Conservation (phyloP, 2,113 vertebrate genomes). For the Myrmecophaga tridactyla region DNA sequence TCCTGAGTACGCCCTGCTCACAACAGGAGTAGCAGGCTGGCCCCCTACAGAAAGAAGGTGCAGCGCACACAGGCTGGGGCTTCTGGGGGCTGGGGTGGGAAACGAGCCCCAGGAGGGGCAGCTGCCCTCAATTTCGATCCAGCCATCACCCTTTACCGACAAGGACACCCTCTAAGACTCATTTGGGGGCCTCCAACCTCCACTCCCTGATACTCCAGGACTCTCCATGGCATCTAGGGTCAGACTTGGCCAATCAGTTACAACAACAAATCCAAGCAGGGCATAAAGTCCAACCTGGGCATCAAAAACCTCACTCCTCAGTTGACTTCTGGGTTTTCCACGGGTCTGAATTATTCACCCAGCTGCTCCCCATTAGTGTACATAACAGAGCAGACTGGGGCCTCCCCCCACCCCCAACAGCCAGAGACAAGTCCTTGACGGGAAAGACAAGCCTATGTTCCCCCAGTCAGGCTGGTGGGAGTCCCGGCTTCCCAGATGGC, state of each 20-base stretch:
- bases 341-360: conserved; percentile 47
- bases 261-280: not conserved
- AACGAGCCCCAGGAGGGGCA: not conserved
- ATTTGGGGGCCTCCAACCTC: not conserved
- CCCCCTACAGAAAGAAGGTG: not conserved
- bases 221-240: not conserved
- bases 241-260: not conserved
- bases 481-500: not conserved
- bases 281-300: not conserved
- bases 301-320: not conserved
- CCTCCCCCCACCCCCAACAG: not conserved
- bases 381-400: not conserved
- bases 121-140: not conserved
- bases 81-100: not conserved
- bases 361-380: not conserved
- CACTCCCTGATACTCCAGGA: not conserved
- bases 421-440: not conserved
- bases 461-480: not conserved
- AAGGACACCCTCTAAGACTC: not conserved
- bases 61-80: not conserved
- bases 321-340: conserved; percentile 44
- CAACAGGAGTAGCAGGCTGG: not conserved
- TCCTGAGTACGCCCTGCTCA: not conserved
- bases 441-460: not conserved
- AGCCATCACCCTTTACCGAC: not conserved